phyloP scores from a whole-genome alignment of 1,140 invertebrate species.

The Polypedilum vanderplanki region DNA sequence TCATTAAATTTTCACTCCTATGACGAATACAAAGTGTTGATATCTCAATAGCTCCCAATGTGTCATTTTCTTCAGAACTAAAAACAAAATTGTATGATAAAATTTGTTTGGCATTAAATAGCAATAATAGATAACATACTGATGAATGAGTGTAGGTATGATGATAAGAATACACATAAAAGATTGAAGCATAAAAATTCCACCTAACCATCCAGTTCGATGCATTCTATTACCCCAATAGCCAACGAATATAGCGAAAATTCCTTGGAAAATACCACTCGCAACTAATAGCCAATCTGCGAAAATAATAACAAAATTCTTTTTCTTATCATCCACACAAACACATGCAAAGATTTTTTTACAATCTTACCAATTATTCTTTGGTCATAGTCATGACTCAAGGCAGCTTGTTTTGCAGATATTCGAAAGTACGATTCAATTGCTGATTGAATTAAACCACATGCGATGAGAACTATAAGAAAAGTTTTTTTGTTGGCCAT shows the following conservation, averaged over 20 bases:
- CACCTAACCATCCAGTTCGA: constrained; percentile 53
- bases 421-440: constrained; percentile 50
- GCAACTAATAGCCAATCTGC: constrained; percentile 52
- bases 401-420: constrained; percentile 48
- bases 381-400: constrained; percentile 47
- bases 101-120: constrained; percentile 36
- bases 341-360: too few relatives aligned
- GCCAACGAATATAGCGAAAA: constrained; percentile 48
- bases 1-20: constrained; percentile 19
- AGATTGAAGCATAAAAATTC: constrained; percentile 51
- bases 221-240: constrained; percentile 56
- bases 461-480: constrained; percentile 46
- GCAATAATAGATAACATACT: constrained; percentile 41
- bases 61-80: not conserved
- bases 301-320: constrained; percentile 33
- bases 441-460: constrained; percentile 50
- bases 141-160: constrained; percentile 49
- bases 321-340: not conserved
- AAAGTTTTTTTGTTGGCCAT: constrained; percentile 51
- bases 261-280: constrained; percentile 48
- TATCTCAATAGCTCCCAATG: not conserved
- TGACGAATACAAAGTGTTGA: not conserved
- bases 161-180: constrained; percentile 48
- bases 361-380: constrained; percentile 45
- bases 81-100: constrained; percentile 26